Evolutionary conservation across 2,113 vertebrate genomes (phyloP).

Genomic region (Microcebus griseorufus): DNA sequence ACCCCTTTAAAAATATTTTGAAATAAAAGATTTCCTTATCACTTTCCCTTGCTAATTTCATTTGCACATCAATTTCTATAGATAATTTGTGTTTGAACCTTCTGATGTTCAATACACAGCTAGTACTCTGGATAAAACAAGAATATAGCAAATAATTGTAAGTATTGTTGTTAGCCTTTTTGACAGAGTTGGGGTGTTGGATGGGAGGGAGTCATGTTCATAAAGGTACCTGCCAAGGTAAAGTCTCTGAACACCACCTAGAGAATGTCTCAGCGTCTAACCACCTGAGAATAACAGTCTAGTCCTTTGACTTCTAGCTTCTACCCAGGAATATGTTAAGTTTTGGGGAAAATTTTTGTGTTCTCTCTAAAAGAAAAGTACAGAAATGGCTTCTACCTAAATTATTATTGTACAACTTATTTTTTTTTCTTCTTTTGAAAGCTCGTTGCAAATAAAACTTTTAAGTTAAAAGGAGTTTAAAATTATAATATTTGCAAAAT

Average conservation of each 20-base stretch:
- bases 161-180: not conserved
- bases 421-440: not conserved
- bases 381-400: not conserved
- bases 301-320: not conserved
- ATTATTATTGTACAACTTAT: not conserved
- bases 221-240: not conserved
- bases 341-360: not conserved
- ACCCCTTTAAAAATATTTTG: too few species aligned
- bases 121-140: too few species aligned
- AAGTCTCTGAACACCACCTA: accelerated
- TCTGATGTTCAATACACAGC: too few species aligned
- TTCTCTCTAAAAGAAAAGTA: not conserved
- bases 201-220: not conserved
- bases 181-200: not conserved
- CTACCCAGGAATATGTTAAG: not conserved
- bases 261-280: accelerated
- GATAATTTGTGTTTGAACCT: too few species aligned
- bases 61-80: too few species aligned
- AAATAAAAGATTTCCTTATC: too few species aligned
- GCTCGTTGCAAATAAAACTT: not conserved
- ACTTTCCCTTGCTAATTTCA: too few species aligned
- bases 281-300: not conserved
- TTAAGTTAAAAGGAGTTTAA: not conserved
- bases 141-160: not conserved
- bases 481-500: not conserved